Base-by-base conservation (phyloP, 2,888 invertebrate species). In the Dicyrtoma fusca region DNA sequence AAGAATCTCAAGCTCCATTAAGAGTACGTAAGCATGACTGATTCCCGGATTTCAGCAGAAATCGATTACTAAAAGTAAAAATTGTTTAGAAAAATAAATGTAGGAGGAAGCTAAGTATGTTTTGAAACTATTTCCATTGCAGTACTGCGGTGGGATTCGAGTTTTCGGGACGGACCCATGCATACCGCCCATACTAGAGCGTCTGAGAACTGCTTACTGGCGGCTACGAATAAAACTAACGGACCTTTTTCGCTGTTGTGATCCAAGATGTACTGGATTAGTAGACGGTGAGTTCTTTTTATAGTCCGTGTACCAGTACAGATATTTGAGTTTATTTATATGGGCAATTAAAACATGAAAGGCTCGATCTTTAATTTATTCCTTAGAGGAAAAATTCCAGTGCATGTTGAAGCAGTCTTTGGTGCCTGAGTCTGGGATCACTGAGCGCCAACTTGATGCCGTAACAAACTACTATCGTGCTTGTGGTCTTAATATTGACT, bases 101-200 rank as follows among this genome's bases (percentile, higher is more conserved):
- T n/a, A n/a, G n/a, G n/a, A n/a, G n/a, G n/a, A n/a, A n/a, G n/a
- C n/a, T n/a, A n/a, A n/a, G n/a, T n/a, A n/a, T n/a, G n/a, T n/a
- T n/a, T n/a, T n/a, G n/a, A n/a, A n/a, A n/a, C 34, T 34, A 34
- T 8, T 57, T 59, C 11, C n/a, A n/a, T 65, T 66, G 17, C 66
- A 78, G 79, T 61, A 76, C 13, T 80, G 79, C 73, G 80, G 80
- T 74, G 80, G 80, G 45, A 77, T 77, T 59, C 69, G 78, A 57
- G 80, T 77, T 25, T 80, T 77, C 73, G 77, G 77, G 10, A 80
- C 80, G 17, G 79, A 79, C n/a, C 77, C 78, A 53, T 77, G 79
- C 72, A 71, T 80, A 25, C 80, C 80, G n/a, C 70, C 78, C 17
- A 74, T 80, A 55, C 64, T 80, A 47, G 80, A 80, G 71, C 75